Conservation (phyloP, 2,888 invertebrate genomes). For the Rhyacophila evoluta region DNA sequence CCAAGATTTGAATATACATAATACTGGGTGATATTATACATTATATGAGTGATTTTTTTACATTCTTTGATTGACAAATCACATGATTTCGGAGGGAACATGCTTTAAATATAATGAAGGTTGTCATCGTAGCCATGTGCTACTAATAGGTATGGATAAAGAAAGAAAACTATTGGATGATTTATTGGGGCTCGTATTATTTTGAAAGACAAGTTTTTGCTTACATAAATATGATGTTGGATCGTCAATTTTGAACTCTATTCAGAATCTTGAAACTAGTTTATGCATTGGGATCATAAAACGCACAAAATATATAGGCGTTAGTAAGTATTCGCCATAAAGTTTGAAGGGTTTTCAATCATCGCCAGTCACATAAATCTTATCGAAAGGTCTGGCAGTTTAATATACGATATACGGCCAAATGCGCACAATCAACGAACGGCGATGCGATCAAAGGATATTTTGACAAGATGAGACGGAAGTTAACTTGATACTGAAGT, state of each 20-base stretch:
- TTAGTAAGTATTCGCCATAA: slow-evolving; percentile 8
- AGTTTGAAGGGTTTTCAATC: slow-evolving; percentile 24
- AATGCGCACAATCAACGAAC: slow-evolving; percentile 11
- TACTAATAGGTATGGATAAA: too few relatives aligned
- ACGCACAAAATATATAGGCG: slow-evolving; percentile 7
- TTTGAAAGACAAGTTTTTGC: not conserved
- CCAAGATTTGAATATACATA: too few relatives aligned
- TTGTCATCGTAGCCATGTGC: too few relatives aligned
- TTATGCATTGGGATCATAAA: slow-evolving; percentile 13
- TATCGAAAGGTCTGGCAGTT: slow-evolving; percentile 22
- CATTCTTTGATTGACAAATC: too few relatives aligned
- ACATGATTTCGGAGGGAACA: too few relatives aligned
- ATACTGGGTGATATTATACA: too few relatives aligned
- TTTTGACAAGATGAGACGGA: not conserved
- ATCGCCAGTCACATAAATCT: slow-evolving; percentile 18
- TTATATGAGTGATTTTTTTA: too few relatives aligned
- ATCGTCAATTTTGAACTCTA: not conserved
- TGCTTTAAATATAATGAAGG: too few relatives aligned
- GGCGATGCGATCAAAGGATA: slow-evolving; percentile 14
- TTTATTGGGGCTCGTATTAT: not conserved
- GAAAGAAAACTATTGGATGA: too few relatives aligned
- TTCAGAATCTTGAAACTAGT: not conserved
- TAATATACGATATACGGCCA: not conserved
- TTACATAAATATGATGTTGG: not conserved
- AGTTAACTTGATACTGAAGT: not conserved